Conservation (phyloP, 2,888 invertebrate genomes). For the Epinotia nisella region DNA sequence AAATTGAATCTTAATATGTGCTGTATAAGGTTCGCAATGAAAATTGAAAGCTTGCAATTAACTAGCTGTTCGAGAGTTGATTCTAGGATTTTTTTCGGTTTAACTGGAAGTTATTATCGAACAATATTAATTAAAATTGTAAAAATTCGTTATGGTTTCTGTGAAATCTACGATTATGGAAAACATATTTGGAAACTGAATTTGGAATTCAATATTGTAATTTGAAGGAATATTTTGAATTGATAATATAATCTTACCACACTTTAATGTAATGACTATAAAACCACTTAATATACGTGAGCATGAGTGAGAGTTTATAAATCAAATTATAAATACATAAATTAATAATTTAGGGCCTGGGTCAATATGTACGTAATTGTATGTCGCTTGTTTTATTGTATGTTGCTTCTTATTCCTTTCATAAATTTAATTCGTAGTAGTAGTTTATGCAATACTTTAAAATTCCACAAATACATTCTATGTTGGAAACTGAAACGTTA, state of each 20-base stretch:
- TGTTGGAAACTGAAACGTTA: too few species aligned
- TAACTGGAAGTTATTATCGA: slow-evolving; percentile 8
- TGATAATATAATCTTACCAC: too few species aligned
- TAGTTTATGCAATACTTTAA: background rate
- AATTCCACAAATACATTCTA: too few species aligned
- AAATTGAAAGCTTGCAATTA: background rate
- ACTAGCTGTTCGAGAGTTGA: slow-evolving; percentile 3
- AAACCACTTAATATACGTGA: too few species aligned
- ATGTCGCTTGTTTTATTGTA: too few species aligned
- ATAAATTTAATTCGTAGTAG: background rate
- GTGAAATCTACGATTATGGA: background rate
- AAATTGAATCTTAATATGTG: background rate
- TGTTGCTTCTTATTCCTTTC: too few species aligned
- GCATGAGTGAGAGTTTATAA: too few species aligned
- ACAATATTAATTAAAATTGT: background rate
- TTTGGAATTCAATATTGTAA: background rate
- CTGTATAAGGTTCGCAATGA: background rate
- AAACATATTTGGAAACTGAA: background rate
- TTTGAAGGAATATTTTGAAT: background rate
- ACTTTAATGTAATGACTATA: too few species aligned
- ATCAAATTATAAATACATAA: too few species aligned
- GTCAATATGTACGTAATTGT: background rate
- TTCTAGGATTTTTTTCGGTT: slow-evolving; percentile 20
- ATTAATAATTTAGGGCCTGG: too few species aligned
- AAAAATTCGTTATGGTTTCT: background rate